Conservation (phyloP, 2,113 vertebrate genomes). For the Zosterops borbonicus region DNA sequence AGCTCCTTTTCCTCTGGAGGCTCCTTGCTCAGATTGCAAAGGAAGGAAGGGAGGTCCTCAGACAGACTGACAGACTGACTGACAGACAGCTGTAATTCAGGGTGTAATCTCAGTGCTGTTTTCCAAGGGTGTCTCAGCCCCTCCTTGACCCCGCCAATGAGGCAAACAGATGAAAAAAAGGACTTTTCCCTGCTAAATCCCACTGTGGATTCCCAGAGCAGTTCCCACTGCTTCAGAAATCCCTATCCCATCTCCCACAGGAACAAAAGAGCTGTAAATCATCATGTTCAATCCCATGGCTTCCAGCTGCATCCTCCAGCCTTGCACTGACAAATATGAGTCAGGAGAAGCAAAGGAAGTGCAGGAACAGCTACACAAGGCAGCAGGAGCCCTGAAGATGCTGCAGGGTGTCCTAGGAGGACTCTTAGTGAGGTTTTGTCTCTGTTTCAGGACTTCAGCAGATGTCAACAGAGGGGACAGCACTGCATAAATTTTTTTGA, state of each 20-base stretch:
- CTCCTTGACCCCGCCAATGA: not conserved
- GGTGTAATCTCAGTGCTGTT: not conserved
- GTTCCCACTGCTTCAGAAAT: not conserved
- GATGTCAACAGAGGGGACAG: not conserved
- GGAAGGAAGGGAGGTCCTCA: not conserved
- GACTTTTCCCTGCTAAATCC: not conserved
- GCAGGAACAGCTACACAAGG: not conserved
- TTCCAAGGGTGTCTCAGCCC: not conserved
- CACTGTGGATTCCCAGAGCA: not conserved
- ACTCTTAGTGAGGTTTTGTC: not conserved
- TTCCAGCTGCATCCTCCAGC: not conserved
- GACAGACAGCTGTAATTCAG: not conserved
- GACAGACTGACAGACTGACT: not conserved
- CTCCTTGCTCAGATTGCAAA: not conserved
- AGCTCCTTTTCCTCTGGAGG: not conserved
- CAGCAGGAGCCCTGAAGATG: fast-evolving
- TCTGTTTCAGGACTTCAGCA: not conserved
- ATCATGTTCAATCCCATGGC: not conserved
- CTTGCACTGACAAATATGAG: not conserved
- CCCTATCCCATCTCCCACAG: not conserved
- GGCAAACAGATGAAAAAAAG: not conserved
- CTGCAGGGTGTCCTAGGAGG: not conserved
- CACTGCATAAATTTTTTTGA: fast-evolving
- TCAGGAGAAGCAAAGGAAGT: not conserved
- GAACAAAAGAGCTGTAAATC: not conserved